These are phyloP conservation scores for Nematolebias whitei DNA, from an alignment of 2,113 vertebrate genomes.

Conservation along the genomic window DNA sequence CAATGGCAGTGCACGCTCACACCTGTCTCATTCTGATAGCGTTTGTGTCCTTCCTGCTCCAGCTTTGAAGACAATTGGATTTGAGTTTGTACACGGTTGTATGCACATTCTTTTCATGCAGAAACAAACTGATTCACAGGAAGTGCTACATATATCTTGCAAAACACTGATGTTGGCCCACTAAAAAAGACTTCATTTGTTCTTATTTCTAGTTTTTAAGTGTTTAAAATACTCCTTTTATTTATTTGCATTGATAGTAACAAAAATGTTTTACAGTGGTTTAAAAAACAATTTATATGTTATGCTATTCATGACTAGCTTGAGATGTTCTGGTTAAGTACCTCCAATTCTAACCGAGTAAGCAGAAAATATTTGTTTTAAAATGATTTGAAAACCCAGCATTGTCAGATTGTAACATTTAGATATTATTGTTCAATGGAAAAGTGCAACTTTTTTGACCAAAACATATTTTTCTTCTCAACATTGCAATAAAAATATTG, in stretches of 20 bases:
- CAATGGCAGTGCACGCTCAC: conserved; percentile 74
- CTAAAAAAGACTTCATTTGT: conserved; percentile 24
- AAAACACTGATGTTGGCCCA: conserved; percentile 57
- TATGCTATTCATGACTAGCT: too few species aligned
- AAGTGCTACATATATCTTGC: conserved; percentile 58
- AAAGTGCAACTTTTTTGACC: too few species aligned
- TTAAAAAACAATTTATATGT: too few species aligned
- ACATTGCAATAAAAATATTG: too few species aligned
- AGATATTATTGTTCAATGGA: too few species aligned
- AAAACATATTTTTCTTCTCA: too few species aligned
- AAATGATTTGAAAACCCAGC: too few species aligned
- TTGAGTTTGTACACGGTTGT: conserved; percentile 11
- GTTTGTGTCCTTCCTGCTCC: conserved; percentile 82
- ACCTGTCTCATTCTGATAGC: conserved; percentile 83
- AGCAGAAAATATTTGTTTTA: too few species aligned
- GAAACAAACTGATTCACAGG: conserved; percentile 71
- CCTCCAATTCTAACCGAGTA: too few species aligned
- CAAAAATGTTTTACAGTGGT: too few species aligned
- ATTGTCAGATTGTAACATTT: too few species aligned
- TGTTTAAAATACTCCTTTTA: conserved; percentile 50
- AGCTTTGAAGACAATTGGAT: conserved; percentile 83
- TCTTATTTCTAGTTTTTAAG: conserved; percentile 32
- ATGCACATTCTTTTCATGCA: conserved; percentile 18
- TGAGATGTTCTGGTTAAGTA: too few species aligned
- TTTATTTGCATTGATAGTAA: neutral